These are phyloP conservation scores for Phycodurus eques DNA, from an alignment of 2,113 vertebrate species.

Conservation along the genomic window DNA sequence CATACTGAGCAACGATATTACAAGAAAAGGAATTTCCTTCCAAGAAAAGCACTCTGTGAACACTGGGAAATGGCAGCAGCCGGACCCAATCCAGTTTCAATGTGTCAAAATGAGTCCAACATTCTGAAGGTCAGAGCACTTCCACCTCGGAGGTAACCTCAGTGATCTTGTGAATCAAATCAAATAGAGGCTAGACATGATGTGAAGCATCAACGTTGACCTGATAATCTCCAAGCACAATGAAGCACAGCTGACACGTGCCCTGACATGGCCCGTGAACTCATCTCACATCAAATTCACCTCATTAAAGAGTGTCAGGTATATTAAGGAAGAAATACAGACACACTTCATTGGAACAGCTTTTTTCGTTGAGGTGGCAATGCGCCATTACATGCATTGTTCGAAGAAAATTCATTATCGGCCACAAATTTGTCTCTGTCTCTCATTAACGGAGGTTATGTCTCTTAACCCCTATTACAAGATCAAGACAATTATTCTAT, in stretches of 20 bases:
- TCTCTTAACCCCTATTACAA: constrained; percentile 54
- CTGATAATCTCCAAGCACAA: constrained; percentile 57
- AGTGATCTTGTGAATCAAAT: constrained; percentile 59
- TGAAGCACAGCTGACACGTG: constrained; percentile 61
- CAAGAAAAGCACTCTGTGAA: constrained; percentile 11
- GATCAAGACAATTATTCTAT: constrained; percentile 51
- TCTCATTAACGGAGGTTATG: constrained; percentile 51
- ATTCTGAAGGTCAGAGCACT: constrained; percentile 52
- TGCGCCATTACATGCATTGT: constrained; percentile 33
- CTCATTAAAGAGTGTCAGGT: constrained; percentile 56
- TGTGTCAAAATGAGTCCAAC: constrained; percentile 63
- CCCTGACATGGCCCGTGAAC: constrained; percentile 60
- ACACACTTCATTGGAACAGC: constrained; percentile 17
- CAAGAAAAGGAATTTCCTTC: constrained; percentile 23
- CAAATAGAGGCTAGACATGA: constrained; percentile 45
- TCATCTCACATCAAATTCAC: constrained; percentile 54
- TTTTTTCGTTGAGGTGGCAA: constrained; percentile 16
- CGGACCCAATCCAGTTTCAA: constrained; percentile 47
- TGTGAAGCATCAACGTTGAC: constrained; percentile 63
- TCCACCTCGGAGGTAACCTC: constrained; percentile 48
- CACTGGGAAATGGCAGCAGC: constrained; percentile 30
- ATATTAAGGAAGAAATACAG: constrained; percentile 43
- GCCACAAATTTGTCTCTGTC: constrained; percentile 46
- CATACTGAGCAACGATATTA: constrained; percentile 13
- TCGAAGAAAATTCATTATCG: constrained; percentile 47